Conservation (phyloP, 2,888 invertebrate species). For the Lordiphosa andalusiaca region DNA sequence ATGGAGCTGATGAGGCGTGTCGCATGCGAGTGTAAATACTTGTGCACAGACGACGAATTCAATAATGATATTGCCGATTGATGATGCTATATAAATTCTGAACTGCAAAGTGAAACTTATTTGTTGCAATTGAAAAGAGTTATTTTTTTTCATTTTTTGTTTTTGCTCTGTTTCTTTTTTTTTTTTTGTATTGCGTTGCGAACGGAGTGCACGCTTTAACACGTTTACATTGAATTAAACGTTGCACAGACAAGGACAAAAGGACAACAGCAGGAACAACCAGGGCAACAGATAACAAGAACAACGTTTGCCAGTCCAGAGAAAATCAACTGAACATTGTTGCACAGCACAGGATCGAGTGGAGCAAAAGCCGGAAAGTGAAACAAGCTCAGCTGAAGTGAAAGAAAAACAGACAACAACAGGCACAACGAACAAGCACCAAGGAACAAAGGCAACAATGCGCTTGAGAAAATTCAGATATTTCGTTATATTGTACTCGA, state of each 20-base stretch:
- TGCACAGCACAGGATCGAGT: conserved; percentile 25
- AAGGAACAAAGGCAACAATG: conserved; percentile 65
- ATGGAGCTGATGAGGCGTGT: conserved; percentile 1
- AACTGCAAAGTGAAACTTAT: conserved; percentile 32
- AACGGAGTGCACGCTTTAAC: conserved; percentile 65
- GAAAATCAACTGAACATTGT: conserved; percentile 72
- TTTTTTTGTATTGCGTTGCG: conserved; percentile 20
- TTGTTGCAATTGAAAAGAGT: conserved; percentile 58
- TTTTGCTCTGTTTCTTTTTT: conserved; percentile 27
- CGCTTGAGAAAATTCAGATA: conserved; percentile 55
- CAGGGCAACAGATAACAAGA: conserved; percentile 41
- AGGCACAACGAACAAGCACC: conserved; percentile 35
- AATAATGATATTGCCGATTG: conserved; percentile 29
- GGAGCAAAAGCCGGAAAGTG: conserved; percentile 64
- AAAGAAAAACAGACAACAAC: conserved; percentile 63
- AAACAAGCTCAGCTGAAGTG: conserved; percentile 65
- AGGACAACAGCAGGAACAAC: conserved; percentile 24
- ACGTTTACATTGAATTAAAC: conserved; percentile 72
- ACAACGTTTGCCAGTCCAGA: conserved; percentile 45
- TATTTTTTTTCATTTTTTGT: conserved; percentile 28
- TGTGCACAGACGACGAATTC: background rate
- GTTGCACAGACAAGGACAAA: conserved; percentile 43
- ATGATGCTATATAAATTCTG: conserved; percentile 11
- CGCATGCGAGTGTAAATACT: conserved; percentile 7
- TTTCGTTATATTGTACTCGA: conserved; percentile 45